Evolutionary conservation across 2,113 vertebrate species (phyloP).

Genomic region (Anhinga anhinga): DNA sequence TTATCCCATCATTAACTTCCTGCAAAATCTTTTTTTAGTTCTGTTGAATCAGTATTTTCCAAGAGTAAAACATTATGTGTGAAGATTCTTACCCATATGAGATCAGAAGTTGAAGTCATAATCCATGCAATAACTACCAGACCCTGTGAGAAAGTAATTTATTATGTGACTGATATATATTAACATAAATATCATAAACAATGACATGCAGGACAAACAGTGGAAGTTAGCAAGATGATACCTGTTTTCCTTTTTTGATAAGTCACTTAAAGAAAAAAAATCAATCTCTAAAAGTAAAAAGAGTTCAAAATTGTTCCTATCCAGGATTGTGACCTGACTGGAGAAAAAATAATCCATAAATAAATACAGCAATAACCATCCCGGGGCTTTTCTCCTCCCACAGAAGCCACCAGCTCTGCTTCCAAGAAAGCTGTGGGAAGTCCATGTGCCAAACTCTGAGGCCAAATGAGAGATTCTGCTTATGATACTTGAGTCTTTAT

Average conservation of each 20-base stretch:
- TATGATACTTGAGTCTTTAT: not conserved
- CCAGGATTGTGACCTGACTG: not conserved
- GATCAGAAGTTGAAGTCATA: not conserved
- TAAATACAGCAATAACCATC: not conserved
- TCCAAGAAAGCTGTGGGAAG: not conserved
- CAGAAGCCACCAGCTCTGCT: not conserved
- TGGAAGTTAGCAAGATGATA: not conserved
- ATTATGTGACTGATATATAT: not conserved
- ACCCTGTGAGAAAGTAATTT: not conserved
- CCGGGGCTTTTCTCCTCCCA: not conserved
- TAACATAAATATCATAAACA: not conserved
- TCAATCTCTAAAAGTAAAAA: not conserved
- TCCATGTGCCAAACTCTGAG: not conserved
- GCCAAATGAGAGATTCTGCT: not conserved
- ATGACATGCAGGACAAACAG: not conserved
- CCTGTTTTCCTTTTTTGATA: not conserved
- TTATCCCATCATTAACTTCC: not conserved
- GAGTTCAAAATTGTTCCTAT: not conserved
- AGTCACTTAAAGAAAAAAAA: not conserved
- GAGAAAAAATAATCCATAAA: not conserved
- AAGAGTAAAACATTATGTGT: not conserved
- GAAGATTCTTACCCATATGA: not conserved
- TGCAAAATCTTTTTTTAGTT: not conserved
- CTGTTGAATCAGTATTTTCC: not conserved
- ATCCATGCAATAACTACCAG: not conserved